phyloP scores from a whole-genome alignment of 2,797 vertebrate species.

The Eleutherodactylus coqui region DNA sequence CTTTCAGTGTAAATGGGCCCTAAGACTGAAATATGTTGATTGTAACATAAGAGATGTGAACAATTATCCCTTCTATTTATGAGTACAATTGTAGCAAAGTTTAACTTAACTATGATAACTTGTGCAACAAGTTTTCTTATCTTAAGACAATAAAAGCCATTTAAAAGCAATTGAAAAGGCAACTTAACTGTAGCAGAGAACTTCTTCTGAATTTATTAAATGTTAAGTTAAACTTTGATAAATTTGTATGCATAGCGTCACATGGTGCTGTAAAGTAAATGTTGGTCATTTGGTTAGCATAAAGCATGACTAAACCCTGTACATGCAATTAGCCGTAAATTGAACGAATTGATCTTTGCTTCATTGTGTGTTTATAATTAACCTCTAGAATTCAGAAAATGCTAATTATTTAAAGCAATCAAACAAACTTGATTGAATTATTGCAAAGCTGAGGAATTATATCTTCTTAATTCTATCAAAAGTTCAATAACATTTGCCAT shows the following conservation, averaged over 20 bases:
- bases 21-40: background rate
- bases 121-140: too few species aligned
- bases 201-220: too few species aligned
- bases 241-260: background rate
- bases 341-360: constrained; percentile 38
- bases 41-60: background rate
- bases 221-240: too few species aligned
- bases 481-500: constrained; percentile 33
- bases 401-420: constrained; percentile 41
- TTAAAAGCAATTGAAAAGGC: too few species aligned
- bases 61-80: background rate
- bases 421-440: constrained; percentile 33
- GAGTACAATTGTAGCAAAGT: too few species aligned
- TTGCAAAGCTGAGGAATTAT: constrained; percentile 12
- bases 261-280: background rate
- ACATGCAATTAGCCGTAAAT: constrained; percentile 46
- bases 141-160: too few species aligned
- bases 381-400: constrained; percentile 45
- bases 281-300: background rate
- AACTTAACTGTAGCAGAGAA: too few species aligned
- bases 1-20: too few species aligned
- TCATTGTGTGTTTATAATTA: constrained; percentile 50
- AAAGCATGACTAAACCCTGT: background rate
- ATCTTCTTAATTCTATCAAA: constrained; percentile 29
- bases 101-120: too few species aligned